A percentile compares a stretch with the other conserved stretches of the same genome.
Evolutionary conservation across 2,888 invertebrate species (phyloP).

Genomic region (Habrosyne pyritoides): DNA sequence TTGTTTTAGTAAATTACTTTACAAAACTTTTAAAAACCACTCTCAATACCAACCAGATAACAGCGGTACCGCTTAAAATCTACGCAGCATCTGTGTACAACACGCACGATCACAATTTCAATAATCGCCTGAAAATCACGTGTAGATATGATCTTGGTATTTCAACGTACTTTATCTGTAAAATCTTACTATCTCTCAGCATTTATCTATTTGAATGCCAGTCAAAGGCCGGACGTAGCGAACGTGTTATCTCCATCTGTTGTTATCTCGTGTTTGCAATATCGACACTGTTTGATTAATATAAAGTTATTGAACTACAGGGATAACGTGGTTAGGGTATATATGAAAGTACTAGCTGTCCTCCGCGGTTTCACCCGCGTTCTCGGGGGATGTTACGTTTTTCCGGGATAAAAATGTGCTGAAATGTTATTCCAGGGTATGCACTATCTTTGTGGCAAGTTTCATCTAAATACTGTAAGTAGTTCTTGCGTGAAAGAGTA

Average conservation of each 20-base stretch:
- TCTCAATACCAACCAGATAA: not conserved
- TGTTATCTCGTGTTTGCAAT: not conserved
- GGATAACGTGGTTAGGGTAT: too few species aligned
- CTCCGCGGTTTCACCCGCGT: too few species aligned
- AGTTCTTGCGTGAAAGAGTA: too few species aligned
- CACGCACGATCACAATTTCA: not conserved
- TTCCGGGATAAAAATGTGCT: too few species aligned
- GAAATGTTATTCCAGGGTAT: too few species aligned
- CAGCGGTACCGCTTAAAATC: not conserved
- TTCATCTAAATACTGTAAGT: too few species aligned
- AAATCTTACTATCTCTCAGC: not conserved
- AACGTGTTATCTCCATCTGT: not conserved
- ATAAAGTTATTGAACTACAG: slow-evolving; percentile 1
- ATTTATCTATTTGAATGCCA: not conserved
- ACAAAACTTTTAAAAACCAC: too few species aligned
- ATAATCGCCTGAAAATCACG: not conserved
- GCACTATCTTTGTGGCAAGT: too few species aligned
- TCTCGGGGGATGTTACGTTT: too few species aligned
- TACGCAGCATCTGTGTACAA: not conserved
- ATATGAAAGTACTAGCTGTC: not conserved
- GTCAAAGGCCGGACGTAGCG: not conserved
- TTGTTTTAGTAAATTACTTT: too few species aligned
- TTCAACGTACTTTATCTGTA: not conserved
- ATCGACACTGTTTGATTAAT: not conserved
- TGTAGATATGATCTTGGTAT: not conserved